Evolutionary conservation across 2,888 invertebrate genomes (phyloP).

Genomic region (Hemistola chrysoprasaria): DNA sequence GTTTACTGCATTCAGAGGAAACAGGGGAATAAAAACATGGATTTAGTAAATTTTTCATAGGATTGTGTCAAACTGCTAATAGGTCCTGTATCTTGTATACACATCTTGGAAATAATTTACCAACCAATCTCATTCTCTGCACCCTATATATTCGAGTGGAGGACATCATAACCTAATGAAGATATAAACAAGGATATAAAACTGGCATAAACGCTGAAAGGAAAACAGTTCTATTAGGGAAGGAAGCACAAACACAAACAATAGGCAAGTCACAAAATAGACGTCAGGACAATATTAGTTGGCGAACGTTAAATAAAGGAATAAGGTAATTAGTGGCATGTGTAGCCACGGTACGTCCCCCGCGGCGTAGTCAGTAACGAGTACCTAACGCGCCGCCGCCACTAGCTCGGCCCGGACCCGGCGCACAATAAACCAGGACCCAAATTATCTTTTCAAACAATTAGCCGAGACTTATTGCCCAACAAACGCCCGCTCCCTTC

Average conservation of each 20-base stretch:
- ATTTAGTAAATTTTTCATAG: no score
- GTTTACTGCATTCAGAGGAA: no score
- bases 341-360: conserved; percentile 50
- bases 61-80: no score
- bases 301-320: conserved; percentile 26
- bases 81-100: no score
- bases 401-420: conserved; percentile 43
- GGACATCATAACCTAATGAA: conserved; percentile 5
- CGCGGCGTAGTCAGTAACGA: conserved; percentile 56
- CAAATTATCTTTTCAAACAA: conserved; percentile 76
- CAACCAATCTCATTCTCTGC: neutral
- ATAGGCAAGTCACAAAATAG: conserved; percentile 11
- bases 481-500: conserved; percentile 41
- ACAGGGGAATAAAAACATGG: no score
- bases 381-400: no score
- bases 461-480: conserved; percentile 65
- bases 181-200: conserved; percentile 15
- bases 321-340: conserved; percentile 60
- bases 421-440: conserved; percentile 67
- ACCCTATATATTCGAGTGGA: neutral
- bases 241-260: conserved; percentile 5
- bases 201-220: conserved; percentile 10
- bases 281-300: conserved; percentile 17
- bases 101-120: no score
- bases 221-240: conserved; percentile 8